Evolutionary conservation across 2,113 vertebrate genomes (phyloP).

Genomic region (Mastomys coucha): DNA sequence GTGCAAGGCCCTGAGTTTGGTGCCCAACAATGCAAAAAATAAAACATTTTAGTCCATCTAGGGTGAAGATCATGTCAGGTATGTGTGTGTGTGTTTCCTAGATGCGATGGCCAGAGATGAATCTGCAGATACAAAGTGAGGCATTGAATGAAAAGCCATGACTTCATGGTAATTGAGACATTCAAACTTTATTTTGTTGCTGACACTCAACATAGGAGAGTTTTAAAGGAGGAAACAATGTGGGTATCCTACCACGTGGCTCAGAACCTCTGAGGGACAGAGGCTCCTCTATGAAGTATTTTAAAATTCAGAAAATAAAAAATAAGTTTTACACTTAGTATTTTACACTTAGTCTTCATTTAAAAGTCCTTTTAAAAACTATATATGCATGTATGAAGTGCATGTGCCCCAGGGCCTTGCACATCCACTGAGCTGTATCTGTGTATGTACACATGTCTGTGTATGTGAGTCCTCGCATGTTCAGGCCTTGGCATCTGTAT

Average conservation of each 20-base stretch:
- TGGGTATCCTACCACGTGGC: neutral
- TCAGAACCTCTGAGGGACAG: neutral
- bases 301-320: neutral
- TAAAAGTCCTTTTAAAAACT: neutral
- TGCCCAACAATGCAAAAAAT: neutral
- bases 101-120: neutral
- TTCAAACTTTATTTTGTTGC: neutral
- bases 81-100: neutral
- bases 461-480: neutral
- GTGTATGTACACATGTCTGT: too few species aligned
- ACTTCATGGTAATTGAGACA: neutral
- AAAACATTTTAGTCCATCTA: neutral
- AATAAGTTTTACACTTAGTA: neutral
- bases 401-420: too few species aligned
- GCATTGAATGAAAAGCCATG: neutral
- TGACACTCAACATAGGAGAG: neutral
- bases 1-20: neutral
- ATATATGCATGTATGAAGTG: neutral
- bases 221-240: neutral
- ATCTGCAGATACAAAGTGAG: neutral
- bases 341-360: neutral
- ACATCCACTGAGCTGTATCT: neutral
- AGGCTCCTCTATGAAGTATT: neutral
- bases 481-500: neutral
- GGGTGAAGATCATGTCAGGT: neutral